Percentiles rank a stretch among this genome's conserved stretches.
Evolutionary conservation across 2,113 vertebrate species (phyloP).

Genomic region (Kryptolebias marmoratus): DNA sequence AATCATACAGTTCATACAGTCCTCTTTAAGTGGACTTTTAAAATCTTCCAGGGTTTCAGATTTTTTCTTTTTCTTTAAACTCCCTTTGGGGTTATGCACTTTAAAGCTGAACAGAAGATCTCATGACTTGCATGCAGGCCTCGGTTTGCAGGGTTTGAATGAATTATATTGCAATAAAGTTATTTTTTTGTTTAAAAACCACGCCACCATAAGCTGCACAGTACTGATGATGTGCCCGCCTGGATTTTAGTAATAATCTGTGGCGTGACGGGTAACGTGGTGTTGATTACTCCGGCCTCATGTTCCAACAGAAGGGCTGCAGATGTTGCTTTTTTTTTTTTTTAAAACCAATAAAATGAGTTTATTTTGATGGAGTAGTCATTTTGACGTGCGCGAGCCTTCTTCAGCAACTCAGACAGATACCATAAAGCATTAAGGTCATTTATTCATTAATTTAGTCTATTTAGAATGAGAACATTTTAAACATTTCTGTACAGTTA

Average conservation of each 20-base stretch:
- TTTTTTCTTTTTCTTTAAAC: background rate
- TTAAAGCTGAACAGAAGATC: background rate
- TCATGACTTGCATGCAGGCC: background rate
- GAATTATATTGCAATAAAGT: background rate
- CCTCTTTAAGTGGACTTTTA: background rate
- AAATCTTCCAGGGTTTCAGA: background rate
- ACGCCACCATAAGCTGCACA: background rate
- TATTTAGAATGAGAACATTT: no score
- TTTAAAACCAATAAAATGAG: background rate
- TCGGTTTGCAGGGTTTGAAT: background rate
- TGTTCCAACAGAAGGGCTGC: no score
- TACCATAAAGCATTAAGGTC: no score
- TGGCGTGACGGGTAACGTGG: no score
- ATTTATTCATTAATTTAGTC: no score
- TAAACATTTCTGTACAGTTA: no score
- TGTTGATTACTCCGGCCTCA: no score
- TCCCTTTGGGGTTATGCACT: background rate
- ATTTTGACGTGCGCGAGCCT: no score
- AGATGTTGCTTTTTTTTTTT: background rate
- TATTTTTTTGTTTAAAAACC: background rate
- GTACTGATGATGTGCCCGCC: no score
- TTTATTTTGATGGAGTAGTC: no score
- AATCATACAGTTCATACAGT: constrained; percentile 31
- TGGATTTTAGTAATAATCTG: no score
- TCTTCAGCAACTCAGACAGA: no score